Evolutionary conservation across 2,888 invertebrate species (phyloP), one percentile per base, ranked within the genome.

Genomic region (Nemoura dubitans): DNA sequence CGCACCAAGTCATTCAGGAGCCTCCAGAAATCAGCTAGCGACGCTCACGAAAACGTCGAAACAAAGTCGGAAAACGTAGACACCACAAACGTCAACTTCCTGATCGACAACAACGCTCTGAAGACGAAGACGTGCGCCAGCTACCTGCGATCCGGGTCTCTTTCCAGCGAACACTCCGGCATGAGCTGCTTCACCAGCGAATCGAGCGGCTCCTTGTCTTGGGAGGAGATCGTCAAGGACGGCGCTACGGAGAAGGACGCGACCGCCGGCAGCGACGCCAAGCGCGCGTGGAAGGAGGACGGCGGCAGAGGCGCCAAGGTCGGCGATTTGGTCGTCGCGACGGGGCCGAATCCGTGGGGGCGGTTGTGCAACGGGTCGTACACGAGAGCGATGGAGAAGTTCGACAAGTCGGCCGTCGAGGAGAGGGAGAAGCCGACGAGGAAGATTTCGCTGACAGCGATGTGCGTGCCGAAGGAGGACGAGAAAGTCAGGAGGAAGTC

Each of bases 281-380:
- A 85, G 87, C 87, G 25, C 86, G 81, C 36, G 88, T 88, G 7
- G 42, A 87, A 27, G 81, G 27, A 87, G 59, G 87, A 87, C 21
- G 77, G 7, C 21, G n/a, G 3, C 25, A 21, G 2, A 85, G 87
- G 30, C 85, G 87, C 59, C 27, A 87, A 82, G 87, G 87, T 21
- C 42, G 80, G 42, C n/a, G 14, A 29, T 16, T 76, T 30, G 28
- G 85, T 43, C 26, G 43, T 36, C 27, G 28, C 76, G 0, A 25
- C 36, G 26, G 42, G 25, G 16, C 77, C 76, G 25, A 26, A 84
- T 85, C 88, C 91, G 83, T 90, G 92, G 91, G 92, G 91, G 16
- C 90, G 90, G 87, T 90, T 92, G 2, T 92, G 92, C 89, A 92
- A 91, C 0, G 92, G 92, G 0, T 91, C 92, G 6, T 92, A 92